Conservation (phyloP, 2,113 vertebrate species). For the Pica pica region DNA sequence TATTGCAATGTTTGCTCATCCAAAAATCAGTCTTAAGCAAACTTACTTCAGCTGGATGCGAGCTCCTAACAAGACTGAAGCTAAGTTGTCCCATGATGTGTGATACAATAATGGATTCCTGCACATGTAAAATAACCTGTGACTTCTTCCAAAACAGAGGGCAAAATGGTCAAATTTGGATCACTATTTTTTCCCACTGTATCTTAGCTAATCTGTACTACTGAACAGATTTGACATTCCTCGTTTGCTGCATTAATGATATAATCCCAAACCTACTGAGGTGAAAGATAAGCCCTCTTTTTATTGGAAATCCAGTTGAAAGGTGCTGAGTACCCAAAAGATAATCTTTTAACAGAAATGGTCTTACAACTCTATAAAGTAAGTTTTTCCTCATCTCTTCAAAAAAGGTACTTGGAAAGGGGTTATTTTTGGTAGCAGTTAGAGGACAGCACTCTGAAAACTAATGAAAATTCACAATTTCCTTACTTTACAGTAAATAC, state of each 20-base stretch:
- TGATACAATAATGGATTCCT: neutral
- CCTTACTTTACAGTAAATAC: neutral
- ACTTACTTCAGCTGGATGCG: neutral
- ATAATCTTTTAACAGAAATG: conserved; percentile 19
- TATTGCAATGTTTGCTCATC: neutral
- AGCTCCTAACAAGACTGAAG: neutral
- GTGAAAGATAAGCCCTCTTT: conserved; percentile 22
- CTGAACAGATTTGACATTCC: neutral
- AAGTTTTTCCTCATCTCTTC: neutral
- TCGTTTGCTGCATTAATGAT: conserved; percentile 25
- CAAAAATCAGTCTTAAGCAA: neutral
- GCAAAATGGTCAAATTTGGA: neutral
- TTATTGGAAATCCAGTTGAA: neutral
- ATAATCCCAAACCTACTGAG: conserved; percentile 22
- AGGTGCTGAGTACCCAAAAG: conserved; percentile 9
- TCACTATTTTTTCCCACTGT: neutral
- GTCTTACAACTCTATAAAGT: neutral
- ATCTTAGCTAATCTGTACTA: neutral
- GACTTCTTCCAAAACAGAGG: neutral
- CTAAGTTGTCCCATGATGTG: neutral
- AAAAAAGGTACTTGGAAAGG: neutral
- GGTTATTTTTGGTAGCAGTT: neutral
- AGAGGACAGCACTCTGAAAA: neutral
- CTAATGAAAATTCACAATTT: neutral
- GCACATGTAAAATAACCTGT: neutral